Evolutionary conservation across 2,888 invertebrate species (phyloP), one percentile per base, ranked within the genome.

Genomic region (Acleris emargana): DNA sequence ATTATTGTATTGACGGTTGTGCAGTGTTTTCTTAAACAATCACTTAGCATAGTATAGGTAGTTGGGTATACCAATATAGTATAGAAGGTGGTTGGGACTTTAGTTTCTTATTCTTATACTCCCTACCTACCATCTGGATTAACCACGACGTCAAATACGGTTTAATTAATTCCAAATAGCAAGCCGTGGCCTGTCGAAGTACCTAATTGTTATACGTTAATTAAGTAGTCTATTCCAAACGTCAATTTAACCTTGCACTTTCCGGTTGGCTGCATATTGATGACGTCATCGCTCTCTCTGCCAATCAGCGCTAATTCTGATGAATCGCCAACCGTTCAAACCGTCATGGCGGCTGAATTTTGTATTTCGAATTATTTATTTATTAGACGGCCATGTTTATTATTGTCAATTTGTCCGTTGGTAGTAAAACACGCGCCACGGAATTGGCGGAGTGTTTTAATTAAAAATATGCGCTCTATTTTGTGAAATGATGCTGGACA

Each of bases 291-390:
- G 81, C 81, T 81, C 81, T 79, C 76, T 76, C 79, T 74, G 75
- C 83, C 86, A 87, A 87, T 87, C 86, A 84, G 80, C 80, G 75
- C 84, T 88, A 88, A 89, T 88, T 85, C 85, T 84, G 87, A 87
- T 84, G 86, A 87, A 87, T 87, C 75, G 80, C 76, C 78, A 72
- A 76, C 72, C 71, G 76, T 67, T 72, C 66, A 67, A 67, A 71
- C 73, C 68, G 72, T 70, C 76, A 80, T 75, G 79, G 73, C 60
- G 74, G 72, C 71, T 79, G 79, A 73, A 82, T 80, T 82, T 76
- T 76, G 80, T 75, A 81, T 78, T 76, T 77, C 72, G 75, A 76
- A 75, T 79, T 75, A 78, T 81, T 79, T 75, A 76, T 79, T 77
- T 64, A 64, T 54, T 73, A 80, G 76, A 73, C 72, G 57, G 70